A percentile compares a stretch with the other conserved stretches of the same genome.
Conservation (phyloP, 2,797 vertebrate genomes). For the Cossypha heuglini region DNA sequence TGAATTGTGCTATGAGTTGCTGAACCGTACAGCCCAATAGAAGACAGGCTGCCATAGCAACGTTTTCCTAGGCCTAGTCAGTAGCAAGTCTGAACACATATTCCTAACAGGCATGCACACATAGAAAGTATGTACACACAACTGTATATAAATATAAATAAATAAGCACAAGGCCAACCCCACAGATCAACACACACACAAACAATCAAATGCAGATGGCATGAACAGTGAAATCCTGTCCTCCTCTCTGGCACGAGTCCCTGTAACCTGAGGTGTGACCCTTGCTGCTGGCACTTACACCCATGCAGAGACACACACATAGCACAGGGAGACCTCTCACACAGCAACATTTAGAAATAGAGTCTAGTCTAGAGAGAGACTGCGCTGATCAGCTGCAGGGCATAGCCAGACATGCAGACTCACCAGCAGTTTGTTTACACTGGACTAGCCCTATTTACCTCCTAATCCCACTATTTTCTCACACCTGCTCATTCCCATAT, state of each 20-base stretch:
- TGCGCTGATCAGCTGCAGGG: fast-evolving
- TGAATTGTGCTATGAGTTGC: not conserved
- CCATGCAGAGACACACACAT: not conserved
- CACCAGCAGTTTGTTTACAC: not conserved
- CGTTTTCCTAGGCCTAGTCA: not conserved
- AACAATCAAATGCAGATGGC: not conserved
- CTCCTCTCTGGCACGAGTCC: not conserved
- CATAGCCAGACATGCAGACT: not conserved
- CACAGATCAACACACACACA: not conserved
- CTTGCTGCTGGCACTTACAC: not conserved
- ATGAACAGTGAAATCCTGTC: not conserved
- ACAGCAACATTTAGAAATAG: not conserved
- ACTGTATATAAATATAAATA: not conserved
- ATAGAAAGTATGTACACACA: not conserved
- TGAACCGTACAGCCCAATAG: not conserved
- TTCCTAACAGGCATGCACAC: not conserved
- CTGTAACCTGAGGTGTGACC: not conserved
- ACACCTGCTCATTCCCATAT: not conserved
- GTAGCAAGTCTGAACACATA: not conserved
- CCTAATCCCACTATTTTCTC: not conserved
- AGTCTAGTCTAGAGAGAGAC: not conserved
- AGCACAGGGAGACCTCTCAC: not conserved
- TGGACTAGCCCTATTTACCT: not conserved
- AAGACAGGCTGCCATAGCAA: not conserved
- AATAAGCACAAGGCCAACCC: not conserved